These are phyloP conservation scores for Phortica okadai DNA, from an alignment of 2,888 invertebrate genomes.

Conservation along the genomic window DNA sequence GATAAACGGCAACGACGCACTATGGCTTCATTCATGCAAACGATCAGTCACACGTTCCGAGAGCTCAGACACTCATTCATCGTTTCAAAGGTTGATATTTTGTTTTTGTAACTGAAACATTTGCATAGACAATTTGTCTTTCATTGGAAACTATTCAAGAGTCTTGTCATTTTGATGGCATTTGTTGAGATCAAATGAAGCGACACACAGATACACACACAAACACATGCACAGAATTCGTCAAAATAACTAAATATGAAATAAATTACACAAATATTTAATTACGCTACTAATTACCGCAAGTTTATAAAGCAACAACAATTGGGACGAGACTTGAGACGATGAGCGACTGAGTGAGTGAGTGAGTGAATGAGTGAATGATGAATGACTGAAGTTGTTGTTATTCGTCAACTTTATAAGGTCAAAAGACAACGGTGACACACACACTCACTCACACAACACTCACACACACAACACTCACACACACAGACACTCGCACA, in stretches of 20 bases:
- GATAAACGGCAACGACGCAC: neutral
- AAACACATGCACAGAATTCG: neutral
- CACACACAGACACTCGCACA: neutral
- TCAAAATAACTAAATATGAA: slow-evolving; percentile 17
- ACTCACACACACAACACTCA: no score
- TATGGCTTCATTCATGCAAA: neutral
- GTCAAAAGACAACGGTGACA: slow-evolving; percentile 53
- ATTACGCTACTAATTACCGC: slow-evolving; percentile 65
- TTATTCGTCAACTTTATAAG: slow-evolving; percentile 46
- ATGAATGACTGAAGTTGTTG: neutral
- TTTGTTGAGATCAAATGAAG: slow-evolving; percentile 22
- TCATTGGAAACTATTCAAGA: slow-evolving; percentile 24
- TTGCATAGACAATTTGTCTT: slow-evolving; percentile 31
- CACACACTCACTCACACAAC: neutral
- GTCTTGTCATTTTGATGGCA: neutral
- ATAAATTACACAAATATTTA: slow-evolving; percentile 61
- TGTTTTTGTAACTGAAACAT: neutral
- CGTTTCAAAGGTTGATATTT: neutral
- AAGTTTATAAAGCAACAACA: slow-evolving; percentile 38
- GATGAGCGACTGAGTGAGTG: neutral
- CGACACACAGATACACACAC: neutral
- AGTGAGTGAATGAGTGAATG: no score
- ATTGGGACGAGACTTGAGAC: slow-evolving; percentile 38
- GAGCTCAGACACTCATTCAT: slow-evolving; percentile 2
- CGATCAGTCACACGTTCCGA: neutral